Evolutionary conservation across 1,140 invertebrate species (phyloP), one percentile per base, ranked within the genome.

Genomic region (Monomorium pharaonis): DNA sequence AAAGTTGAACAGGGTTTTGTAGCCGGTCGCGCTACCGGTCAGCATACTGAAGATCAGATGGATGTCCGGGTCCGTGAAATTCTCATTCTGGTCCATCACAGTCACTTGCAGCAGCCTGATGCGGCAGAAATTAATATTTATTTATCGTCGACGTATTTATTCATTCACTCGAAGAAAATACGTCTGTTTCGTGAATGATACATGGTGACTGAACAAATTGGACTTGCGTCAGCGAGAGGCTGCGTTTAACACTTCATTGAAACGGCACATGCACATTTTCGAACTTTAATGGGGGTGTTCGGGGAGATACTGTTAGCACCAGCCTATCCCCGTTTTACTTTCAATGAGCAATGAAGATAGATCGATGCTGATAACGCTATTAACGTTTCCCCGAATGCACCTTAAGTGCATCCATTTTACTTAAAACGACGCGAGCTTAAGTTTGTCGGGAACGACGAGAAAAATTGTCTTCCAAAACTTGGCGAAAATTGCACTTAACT

Each of bases 11-110:
- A 98, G 94, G 0, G 96, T 96, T 0, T 95, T 96, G 86, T 97
- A 97, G 1, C 97, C 97, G 76, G 95, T 96, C 16, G 96, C 95
- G 33, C 96, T 95, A 3, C 97, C 96, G 3, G 96, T 96, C 47
- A 98, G 89, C 95, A 97, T 97, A 69, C 96, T 97, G 76, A 97
- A 96, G 77, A 97, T 97, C 10, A 97, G 91, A 87, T 97, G 96
- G 58, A 97, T 94, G 85, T 98, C 97, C 9, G 96, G 97, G 86
- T 97, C 97, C 0, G 96, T 96, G 86, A 98, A 97, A 86, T 97
- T 97, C 0, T 95, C 95, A 86, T 97, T 96, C 62, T 96, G 95
- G 85, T 96, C 95, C 60, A 97, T 84, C 30, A 98, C 95, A 0
- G 97, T 96, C 9, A 97, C 94, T 81, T 97, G 96, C 24, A 98